These are phyloP conservation scores for Drosophila paranaensis DNA, from an alignment of 2,888 invertebrate genomes.

Conservation along the genomic window DNA sequence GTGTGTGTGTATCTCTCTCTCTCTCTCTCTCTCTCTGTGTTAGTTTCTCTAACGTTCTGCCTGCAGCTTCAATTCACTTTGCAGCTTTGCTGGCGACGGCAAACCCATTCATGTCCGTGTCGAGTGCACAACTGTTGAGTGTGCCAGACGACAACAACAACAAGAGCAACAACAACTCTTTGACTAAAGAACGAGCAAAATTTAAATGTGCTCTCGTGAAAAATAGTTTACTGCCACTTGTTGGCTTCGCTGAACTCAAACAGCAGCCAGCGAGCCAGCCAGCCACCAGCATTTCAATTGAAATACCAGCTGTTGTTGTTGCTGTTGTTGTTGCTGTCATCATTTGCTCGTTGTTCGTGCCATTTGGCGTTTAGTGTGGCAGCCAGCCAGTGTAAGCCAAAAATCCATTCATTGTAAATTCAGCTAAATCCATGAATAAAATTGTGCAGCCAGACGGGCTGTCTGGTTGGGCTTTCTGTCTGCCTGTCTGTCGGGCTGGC, in stretches of 20 bases:
- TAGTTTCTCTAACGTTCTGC: conserved; percentile 3
- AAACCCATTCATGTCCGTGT: conserved; percentile 64
- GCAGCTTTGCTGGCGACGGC: conserved; percentile 45
- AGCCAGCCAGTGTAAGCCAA: conserved; percentile 56
- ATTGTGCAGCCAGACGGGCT: conserved; percentile 57
- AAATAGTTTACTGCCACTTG: conserved; percentile 80
- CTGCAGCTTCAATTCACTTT: conserved; percentile 60
- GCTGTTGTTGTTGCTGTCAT: conserved; percentile 60
- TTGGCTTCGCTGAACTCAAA: conserved; percentile 53
- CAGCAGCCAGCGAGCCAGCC: conserved; percentile 40
- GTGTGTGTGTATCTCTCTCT: not conserved
- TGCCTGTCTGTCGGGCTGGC: conserved; percentile 17
- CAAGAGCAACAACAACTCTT: conserved; percentile 33
- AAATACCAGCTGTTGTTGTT: conserved; percentile 62
- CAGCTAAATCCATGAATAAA: conserved; percentile 79
- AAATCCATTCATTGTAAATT: conserved; percentile 77
- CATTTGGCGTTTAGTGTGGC: conserved; percentile 57
- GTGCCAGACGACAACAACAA: conserved; percentile 44
- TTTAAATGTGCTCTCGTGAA: conserved; percentile 55
- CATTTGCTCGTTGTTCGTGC: conserved; percentile 74
- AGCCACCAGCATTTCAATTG: conserved; percentile 72
- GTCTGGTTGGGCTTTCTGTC: conserved; percentile 9
- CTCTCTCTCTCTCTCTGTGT: not conserved
- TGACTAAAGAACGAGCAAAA: conserved; percentile 24
- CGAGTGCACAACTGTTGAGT: conserved; percentile 62